Base-by-base conservation (phyloP, 2,113 vertebrate species). In the Nycticorax nycticorax region DNA sequence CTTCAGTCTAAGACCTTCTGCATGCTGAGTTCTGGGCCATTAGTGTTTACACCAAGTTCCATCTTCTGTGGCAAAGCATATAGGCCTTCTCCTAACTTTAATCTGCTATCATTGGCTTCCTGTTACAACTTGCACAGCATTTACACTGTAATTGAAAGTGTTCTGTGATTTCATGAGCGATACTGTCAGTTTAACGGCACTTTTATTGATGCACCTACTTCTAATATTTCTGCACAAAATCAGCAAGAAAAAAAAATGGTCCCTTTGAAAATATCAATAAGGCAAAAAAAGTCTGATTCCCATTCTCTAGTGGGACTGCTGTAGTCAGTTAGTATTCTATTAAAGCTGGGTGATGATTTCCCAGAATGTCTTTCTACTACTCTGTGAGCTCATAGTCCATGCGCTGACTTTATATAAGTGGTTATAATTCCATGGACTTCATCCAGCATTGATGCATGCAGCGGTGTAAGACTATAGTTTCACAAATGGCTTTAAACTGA, bases 71-170 rank as follows among this genome's bases (percentile, higher is more conserved):
- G 85, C 76, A 93, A 93, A 88, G 83, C 57, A 72, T 14, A 4
- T 8, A 41, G 60, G 32, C 47, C 71, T 93, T n/a, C 60, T 88
- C 66, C 45, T 73, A 76, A 74, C 27, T 57, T 37, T 81, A 75
- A 94, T 90, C 79, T 93, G 63, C 63, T 69, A 12, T 67, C 76
- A 52, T 32, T 43, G 59, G 85, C 69, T 96, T 96, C 80, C 75
- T 95, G 73, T 91, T 92, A 85, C 77, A 80, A 86, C 47, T 63
- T 37, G 77, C 35, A 45, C 56, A 76, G 43, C 66, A 72, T 81
- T 92, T 78, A 79, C 69, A 50, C 62, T 23, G 22, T 39, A 79
- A 87, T 87, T 73, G 45, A 74, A 87, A 87, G 50, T 37, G 10
- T 81, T 85, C 59, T 75, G 67, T 85, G 57, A 85, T 88, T 93